A percentile compares a stretch with the other conserved stretches of the same genome.
phyloP scores from a whole-genome alignment of 2,797 vertebrate species.

The Parauchenoglanis ngamensis region DNA sequence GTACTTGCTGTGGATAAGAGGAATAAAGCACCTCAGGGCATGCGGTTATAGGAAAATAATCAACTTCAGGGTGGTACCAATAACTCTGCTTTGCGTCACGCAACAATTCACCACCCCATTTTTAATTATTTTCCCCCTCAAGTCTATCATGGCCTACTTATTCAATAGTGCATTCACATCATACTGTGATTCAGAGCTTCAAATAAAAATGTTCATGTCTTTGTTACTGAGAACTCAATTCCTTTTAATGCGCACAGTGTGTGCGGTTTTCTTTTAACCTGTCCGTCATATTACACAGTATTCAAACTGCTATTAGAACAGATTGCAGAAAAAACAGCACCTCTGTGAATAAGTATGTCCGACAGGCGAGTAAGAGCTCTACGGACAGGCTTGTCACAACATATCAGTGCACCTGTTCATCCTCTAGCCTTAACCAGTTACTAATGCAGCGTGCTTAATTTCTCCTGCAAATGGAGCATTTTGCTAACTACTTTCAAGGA shows the following conservation, averaged over 20 bases:
- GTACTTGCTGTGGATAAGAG: not conserved
- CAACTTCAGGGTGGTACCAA: not conserved
- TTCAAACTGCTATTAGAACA: not conserved
- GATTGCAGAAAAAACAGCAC: not conserved
- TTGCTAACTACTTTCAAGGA: not conserved
- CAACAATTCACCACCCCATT: not conserved
- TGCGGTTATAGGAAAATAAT: not conserved
- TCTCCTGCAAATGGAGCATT: not conserved
- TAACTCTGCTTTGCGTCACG: not conserved
- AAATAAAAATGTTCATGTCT: not conserved
- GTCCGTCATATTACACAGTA: not conserved
- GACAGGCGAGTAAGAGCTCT: not conserved
- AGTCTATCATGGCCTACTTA: not conserved
- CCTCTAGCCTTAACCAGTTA: conserved; percentile 10
- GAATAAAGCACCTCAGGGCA: not conserved
- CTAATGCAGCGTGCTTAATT: conserved; percentile 18
- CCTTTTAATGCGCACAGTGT: not conserved
- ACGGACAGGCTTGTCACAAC: conserved; percentile 32
- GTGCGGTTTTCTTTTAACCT: not conserved
- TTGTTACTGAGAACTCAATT: not conserved
- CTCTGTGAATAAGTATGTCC: not conserved
- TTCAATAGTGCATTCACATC: too few relatives aligned
- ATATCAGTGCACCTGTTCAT: conserved; percentile 17
- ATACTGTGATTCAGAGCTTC: not conserved
- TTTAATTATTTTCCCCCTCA: not conserved